Evolutionary conservation across 2,113 vertebrate genomes (phyloP), one percentile per base, ranked within the genome.

Genomic region (Rana temporaria): DNA sequence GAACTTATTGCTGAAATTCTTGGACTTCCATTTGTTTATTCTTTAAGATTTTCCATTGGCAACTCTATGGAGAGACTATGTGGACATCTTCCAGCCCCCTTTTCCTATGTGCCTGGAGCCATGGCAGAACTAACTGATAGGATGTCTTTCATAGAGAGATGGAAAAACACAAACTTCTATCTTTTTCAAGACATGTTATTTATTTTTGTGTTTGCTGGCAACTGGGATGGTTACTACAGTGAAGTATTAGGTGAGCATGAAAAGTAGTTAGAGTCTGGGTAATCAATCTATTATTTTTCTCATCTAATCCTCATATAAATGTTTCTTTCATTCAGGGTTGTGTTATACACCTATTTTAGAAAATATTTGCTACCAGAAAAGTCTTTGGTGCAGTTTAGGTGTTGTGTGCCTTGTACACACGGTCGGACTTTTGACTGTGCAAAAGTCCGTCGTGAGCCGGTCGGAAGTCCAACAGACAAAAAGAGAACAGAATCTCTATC

Each of bases 91-190:
- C 87, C 89, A 20, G 62, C 86, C 2, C 91, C 92, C 20, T 84
- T 89, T 15, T 94, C 93, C 0, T 94, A 92, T 0, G 67, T 92
- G 8, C 91, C 92, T 60, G 60, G 87, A 0, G 0, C 52, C 22
- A 0, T 83, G 1, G 87, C 69, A 12, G 18, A 57, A 22, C 84
- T 91, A 17, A 89, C 79, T n/a, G 91, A 95, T 19, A 85, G 32
- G 3, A 91, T 93, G 91, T 87, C 83, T 63, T 94, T 94, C 68
- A 15, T 56, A 32, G 88, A 95, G 79, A 90, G 89, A 56, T 19
- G 90, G 1, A 85, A 84, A 84, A 94, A 92, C 68, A 3, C 85
- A 34, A 0, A 91, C 0, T 4, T 67, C 30, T 87, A 91, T 0
- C 0, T 78, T 2, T 1, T 53, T 2, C 86, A 87, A 22, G 88